Evolutionary conservation across 2,113 vertebrate genomes (phyloP).

Genomic region (Cryptotis parvus): DNA sequence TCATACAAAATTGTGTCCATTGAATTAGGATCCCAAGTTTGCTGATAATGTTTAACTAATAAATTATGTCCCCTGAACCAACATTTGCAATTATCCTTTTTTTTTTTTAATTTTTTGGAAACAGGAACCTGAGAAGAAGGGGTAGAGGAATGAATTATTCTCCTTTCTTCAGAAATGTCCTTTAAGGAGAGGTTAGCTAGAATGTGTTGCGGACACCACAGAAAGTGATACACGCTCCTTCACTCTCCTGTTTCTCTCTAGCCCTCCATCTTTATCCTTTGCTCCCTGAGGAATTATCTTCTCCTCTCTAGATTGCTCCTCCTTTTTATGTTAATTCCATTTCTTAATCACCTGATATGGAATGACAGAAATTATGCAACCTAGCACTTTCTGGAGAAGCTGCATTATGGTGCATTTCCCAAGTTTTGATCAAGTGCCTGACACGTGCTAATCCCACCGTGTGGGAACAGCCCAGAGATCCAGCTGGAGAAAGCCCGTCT

Average conservation of each 20-base stretch:
- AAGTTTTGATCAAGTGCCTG: background rate
- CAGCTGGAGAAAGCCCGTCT: background rate
- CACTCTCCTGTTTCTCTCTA: background rate
- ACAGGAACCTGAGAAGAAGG: background rate
- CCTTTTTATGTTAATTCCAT: background rate
- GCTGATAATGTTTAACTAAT: constrained; percentile 1
- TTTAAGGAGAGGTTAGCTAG: too few relatives aligned
- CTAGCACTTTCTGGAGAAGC: background rate
- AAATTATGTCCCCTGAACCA: background rate
- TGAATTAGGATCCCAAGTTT: background rate
- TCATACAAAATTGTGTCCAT: constrained; percentile 32
- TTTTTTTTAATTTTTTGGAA: background rate
- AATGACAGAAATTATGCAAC: background rate
- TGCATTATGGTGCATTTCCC: background rate
- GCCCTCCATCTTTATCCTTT: background rate
- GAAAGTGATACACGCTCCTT: background rate
- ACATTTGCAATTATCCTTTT: background rate
- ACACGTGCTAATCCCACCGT: background rate
- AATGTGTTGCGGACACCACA: background rate
- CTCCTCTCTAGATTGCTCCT: background rate
- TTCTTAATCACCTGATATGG: constrained; percentile 29
- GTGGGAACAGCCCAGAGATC: background rate
- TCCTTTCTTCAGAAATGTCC: too few relatives aligned
- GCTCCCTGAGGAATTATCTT: background rate
- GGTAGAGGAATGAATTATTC: background rate